These are phyloP conservation scores for Gisinianus flammeolus DNA, from an alignment of 2,888 invertebrate species.

Conservation along the genomic window DNA sequence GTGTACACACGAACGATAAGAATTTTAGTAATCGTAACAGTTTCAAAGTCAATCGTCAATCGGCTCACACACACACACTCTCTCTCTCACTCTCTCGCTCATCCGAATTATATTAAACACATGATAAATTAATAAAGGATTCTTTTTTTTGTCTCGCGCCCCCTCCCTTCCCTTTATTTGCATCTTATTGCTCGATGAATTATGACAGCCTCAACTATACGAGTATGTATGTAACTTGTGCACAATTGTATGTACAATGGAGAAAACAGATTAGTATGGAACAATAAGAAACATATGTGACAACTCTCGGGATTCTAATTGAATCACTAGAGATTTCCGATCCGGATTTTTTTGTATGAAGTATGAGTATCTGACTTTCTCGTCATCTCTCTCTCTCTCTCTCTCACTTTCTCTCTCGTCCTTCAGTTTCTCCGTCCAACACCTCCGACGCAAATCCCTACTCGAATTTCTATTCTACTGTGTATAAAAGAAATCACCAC, in stretches of 20 bases:
- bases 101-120: conserved; percentile 27
- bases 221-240: not conserved
- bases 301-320: conserved; percentile 19
- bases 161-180: conserved; percentile 33
- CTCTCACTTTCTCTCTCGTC: not conserved
- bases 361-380: not conserved
- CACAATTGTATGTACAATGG: too few species aligned
- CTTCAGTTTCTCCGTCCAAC: not conserved
- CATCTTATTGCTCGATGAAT: conserved; percentile 37
- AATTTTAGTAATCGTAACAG: not conserved
- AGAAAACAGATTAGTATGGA: too few species aligned
- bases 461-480: not conserved
- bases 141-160: conserved; percentile 30
- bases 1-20: not conserved
- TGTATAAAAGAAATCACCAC: conserved; percentile 12
- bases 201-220: conserved; percentile 19
- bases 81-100: not conserved
- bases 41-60: conserved; percentile 17
- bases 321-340: not conserved
- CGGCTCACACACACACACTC: not conserved
- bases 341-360: not conserved
- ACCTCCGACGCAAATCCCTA: conserved; percentile 27
- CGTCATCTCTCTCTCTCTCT: not conserved
- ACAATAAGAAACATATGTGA: conserved; percentile 38
- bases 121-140: conserved; percentile 43